phyloP scores from a whole-genome alignment of 2,113 vertebrate genomes.

The Cyrtonyx montezumae region DNA sequence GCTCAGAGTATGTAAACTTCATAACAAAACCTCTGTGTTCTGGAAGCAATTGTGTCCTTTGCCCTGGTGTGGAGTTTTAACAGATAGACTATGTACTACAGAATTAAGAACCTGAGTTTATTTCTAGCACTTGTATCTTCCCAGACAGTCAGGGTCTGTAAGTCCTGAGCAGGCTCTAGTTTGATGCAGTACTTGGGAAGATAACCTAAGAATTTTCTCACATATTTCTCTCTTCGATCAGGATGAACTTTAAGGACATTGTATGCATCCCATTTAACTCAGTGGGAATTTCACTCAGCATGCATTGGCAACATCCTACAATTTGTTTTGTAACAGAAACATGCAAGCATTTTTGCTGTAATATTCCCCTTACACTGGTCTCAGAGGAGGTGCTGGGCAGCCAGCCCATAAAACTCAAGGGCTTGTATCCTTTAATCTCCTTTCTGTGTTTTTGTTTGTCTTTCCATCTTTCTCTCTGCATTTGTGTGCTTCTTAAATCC shows the following conservation, averaged over 20 bases:
- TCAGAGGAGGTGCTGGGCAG: conserved; percentile 58
- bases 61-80: background rate
- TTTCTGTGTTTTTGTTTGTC: conserved; percentile 22
- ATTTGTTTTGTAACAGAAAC: conserved; percentile 18
- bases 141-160: background rate
- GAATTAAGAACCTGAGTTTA: background rate
- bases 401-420: conserved; percentile 29
- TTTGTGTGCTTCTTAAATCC: conserved; percentile 36
- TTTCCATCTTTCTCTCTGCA: conserved; percentile 41
- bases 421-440: conserved; percentile 33
- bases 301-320: background rate
- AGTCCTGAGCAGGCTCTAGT: background rate
- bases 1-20: background rate
- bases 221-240: background rate
- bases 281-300: conserved; percentile 49
- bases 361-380: background rate
- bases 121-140: background rate
- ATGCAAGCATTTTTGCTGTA: background rate
- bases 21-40: background rate
- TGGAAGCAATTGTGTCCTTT: background rate
- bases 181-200: conserved; percentile 36
- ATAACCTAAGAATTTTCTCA: conserved; percentile 46
- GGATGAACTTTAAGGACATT: background rate
- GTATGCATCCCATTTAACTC: conserved; percentile 1
- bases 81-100: background rate